These are phyloP conservation scores for Anolis sagrei DNA, from an alignment of 2,113 vertebrate genomes.

Conservation along the genomic window DNA sequence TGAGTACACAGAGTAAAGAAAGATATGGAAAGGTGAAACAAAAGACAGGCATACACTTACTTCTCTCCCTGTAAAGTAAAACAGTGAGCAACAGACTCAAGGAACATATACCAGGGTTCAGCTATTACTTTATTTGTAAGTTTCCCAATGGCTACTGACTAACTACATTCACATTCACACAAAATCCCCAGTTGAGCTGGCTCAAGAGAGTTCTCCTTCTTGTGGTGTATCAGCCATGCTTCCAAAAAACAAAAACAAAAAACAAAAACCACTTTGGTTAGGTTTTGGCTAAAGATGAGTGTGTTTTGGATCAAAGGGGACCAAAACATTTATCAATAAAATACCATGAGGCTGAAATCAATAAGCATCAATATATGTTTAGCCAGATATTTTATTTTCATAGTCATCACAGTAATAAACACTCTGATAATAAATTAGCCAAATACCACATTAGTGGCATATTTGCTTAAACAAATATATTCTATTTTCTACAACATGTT, in stretches of 20 bases:
- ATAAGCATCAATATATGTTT: slow-evolving; percentile 43
- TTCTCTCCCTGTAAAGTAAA: neutral
- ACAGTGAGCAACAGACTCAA: neutral
- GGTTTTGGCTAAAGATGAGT: neutral
- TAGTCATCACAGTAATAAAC: slow-evolving; percentile 70
- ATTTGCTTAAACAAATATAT: slow-evolving; percentile 61
- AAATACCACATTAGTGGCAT: slow-evolving; percentile 67
- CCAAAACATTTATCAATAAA: neutral
- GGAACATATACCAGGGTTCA: neutral
- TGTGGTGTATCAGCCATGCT: no score
- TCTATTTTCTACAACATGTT: slow-evolving; percentile 59
- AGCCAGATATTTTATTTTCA: slow-evolving; percentile 72
- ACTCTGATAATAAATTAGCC: slow-evolving; percentile 70
- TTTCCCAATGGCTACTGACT: neutral
- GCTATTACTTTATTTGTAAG: neutral
- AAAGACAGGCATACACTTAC: no score
- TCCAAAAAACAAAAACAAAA: no score
- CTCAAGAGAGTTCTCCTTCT: no score
- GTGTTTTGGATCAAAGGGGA: no score
- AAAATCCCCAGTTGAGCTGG: neutral
- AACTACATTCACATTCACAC: neutral
- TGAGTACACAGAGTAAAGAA: neutral
- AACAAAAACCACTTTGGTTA: neutral
- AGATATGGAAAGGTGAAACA: neutral
- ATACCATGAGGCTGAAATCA: slow-evolving; percentile 28